phyloP scores from a whole-genome alignment of 2,113 vertebrate genomes.

The Aspiorhynchus laticeps region DNA sequence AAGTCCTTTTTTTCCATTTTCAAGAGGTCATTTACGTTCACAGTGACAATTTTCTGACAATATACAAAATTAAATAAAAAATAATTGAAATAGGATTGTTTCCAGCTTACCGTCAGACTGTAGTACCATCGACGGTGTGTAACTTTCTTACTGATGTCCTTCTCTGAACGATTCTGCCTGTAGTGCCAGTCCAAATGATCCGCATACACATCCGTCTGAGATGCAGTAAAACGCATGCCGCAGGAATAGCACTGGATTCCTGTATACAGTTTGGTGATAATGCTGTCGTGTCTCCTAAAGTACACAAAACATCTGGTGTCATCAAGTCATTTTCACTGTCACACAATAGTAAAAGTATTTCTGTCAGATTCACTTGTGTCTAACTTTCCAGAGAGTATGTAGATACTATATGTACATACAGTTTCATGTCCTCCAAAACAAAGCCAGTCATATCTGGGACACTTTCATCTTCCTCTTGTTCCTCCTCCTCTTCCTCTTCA shows the following conservation, averaged over 20 bases:
- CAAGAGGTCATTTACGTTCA: neutral
- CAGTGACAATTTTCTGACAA: neutral
- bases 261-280: conserved; percentile 93
- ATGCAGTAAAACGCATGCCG: conserved; percentile 94
- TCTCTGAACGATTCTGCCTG: conserved; percentile 94
- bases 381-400: neutral
- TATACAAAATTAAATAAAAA: neutral
- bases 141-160: conserved; percentile 93
- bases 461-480: conserved; percentile 84
- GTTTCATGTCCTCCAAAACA: conserved; percentile 88
- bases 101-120: conserved; percentile 84
- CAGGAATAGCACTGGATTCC: conserved; percentile 98
- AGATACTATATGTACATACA: conserved; percentile 75
- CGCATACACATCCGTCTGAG: conserved; percentile 95
- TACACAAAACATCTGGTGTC: neutral
- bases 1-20: neutral
- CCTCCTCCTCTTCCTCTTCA: conserved; percentile 84
- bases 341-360: neutral
- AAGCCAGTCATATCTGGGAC: conserved; percentile 93
- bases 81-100: neutral
- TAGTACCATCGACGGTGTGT: conserved; percentile 98
- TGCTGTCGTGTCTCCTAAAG: conserved; percentile 86
- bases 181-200: conserved; percentile 99
- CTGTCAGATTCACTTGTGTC: neutral
- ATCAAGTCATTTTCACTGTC: neutral